These are phyloP conservation scores for Conchocele bisecta DNA, from an alignment of 2,888 invertebrate species.

Conservation along the genomic window DNA sequence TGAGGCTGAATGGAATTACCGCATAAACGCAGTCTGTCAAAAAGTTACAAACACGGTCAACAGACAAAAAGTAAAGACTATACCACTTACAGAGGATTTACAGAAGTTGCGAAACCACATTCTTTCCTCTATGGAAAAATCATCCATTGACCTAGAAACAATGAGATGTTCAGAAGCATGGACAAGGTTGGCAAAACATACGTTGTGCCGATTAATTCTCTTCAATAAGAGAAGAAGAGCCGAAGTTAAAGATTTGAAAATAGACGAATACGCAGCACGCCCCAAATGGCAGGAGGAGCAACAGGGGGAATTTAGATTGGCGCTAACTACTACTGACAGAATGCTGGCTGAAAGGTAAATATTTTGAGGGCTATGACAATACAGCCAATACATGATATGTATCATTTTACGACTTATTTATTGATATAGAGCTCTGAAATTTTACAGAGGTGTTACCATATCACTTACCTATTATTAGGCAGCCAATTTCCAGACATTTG, in stretches of 20 bases:
- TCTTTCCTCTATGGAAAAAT: background rate
- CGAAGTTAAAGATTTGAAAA: constrained; percentile 41
- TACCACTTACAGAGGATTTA: constrained; percentile 46
- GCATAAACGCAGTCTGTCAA: constrained; percentile 25
- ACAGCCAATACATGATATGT: background rate
- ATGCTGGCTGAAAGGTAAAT: constrained; percentile 20
- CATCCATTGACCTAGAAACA: background rate
- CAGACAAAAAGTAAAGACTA: constrained; percentile 27
- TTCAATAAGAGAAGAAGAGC: constrained; percentile 46
- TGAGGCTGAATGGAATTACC: constrained; percentile 46
- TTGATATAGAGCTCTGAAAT: background rate
- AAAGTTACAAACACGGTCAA: constrained; percentile 32
- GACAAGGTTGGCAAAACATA: constrained; percentile 26
- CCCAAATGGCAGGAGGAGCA: constrained; percentile 34
- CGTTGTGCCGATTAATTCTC: constrained; percentile 27
- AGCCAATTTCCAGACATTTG: background rate
- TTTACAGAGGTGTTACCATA: background rate
- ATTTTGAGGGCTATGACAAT: background rate
- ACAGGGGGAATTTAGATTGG: constrained; percentile 35
- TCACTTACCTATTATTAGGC: background rate
- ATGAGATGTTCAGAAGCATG: background rate
- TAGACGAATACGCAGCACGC: constrained; percentile 11
- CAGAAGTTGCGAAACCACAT: constrained; percentile 6
- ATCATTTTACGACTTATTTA: background rate
- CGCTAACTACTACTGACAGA: constrained; percentile 11